Base-by-base conservation (phyloP, 1,140 invertebrate genomes). In the Zaprionus taronus region DNA sequence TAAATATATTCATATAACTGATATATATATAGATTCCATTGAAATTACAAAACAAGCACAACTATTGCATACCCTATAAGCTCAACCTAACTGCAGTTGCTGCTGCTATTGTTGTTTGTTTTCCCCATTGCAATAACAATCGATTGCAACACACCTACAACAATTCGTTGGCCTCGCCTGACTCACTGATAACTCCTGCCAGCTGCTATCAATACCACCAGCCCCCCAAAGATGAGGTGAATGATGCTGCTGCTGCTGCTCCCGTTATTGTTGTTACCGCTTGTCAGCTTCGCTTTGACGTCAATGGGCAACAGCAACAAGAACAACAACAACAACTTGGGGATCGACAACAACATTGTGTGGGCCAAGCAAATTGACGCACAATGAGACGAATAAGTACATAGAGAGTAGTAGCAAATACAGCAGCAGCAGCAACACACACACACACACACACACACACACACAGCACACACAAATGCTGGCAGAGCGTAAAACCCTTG, bases 321-420 rank as follows among this genome's bases (percentile, higher is more conserved):
- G 70, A 61, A 38, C 72, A 73, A 66, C 72, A 84, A 83, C 81
- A 89, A 73, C 79, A 79, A 47, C 55, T 68, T 72, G 67, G 49
- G 41, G 70, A 62, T 63, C 44, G 76, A 65, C 47, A 66, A 58
- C 44, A 44, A 24, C 66, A 64, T 74, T 81, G 80, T 83, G 77
- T 84, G 79, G 76, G 83, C 76, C 69, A 79, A 79, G 85, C 75
- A 85, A 91, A 91, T 91, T 91, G 83, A 91, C 91, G 83, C 86
- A 89, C 86, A 51, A 24, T 51, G 47, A 22, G 20, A 24, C 47
- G n/a, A 84, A 75, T 79, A 77, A 67, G 80, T 56, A 28, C 67
- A 77, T 53, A 65, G 62, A 77, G 70, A 67, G 65, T 49, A 67
- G 65, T 49, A 36, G 81, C 65, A 68, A 56, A 74, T 36, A 60